Base-by-base conservation (phyloP, 1,140 invertebrate genomes). In the Lerema accius region DNA sequence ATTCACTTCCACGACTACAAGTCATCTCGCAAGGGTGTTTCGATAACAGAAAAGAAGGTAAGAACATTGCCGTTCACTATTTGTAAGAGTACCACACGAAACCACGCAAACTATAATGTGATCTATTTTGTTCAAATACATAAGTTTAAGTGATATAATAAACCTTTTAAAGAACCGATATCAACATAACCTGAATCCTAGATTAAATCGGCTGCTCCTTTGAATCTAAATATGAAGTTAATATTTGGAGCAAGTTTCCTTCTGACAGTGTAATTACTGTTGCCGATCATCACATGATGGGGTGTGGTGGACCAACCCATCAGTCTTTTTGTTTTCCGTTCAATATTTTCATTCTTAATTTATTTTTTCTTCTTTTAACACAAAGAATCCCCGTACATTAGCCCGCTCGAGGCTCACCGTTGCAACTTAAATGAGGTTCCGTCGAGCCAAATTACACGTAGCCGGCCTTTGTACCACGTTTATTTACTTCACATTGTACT, bases 401-500 rank as follows among this genome's bases (percentile, higher is more conserved):
- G 76, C 73, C 66, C 56, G 73, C 75, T 76, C 77, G 73, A 71
- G 75, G 75, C 80, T 64, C 64, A 69, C 71, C 73, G 73, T 72
- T 76, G 81, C 78, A 66, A 66, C 72, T 78, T 86, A 90, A 90
- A 90, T 89, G 82, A 86, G 80, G 78, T 80, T 83, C 75, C 77
- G 78, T 73, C 78, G 82, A 63, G 76, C 84, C 78, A 87, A 90
- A 90, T 90, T 90, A 87, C 83, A 90, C 62, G 75, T 72, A 77
- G 65, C 66, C 76, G 71, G 76, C 69, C 68, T 76, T 83, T 82
- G 80, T 82, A 80, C 76, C 76, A 63, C 79, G 76, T 84, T 86
- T 84, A 87, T 85, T 87, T 85, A 85, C 84, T 82, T 86, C 84
- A 88, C 82, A 79, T 90, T 88, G 87, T 84, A 90, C 82, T 90